Base-by-base conservation (phyloP, 2,888 invertebrate genomes). In the Amiota minor region DNA sequence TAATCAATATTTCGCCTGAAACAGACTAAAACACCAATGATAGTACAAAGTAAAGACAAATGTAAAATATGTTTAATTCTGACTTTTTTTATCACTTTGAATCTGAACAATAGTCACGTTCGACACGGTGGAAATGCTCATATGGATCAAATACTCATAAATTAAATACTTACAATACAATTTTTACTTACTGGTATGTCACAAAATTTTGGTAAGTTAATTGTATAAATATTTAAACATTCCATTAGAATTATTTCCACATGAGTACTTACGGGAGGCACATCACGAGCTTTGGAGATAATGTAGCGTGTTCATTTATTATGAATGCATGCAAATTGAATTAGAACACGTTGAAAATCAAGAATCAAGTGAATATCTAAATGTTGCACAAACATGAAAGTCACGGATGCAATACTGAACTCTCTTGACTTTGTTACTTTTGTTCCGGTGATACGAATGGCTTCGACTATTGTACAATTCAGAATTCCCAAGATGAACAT, bases 291-390 rank as follows among this genome's bases (percentile, higher is more conserved):
- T 75, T 76, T 79, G 77, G 68, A 75, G 78, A 81, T 80, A 80
- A 80, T 81, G 80, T 72, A 78, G 70, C 74, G 69, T 70, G 70
- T 86, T 81, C 81, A 86, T 86, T 86, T 86, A 86, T 86, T 83
- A 87, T 87, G 83, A 82, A 75, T 86, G 83, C 82, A 86, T 87
- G 87, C 87, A 87, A 87, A 86, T 86, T 86, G 87, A 87, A 86
- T 87, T 83, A 79, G 82, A 81, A 83, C 76, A 77, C 78, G 76
- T 80, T 47, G 56, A 20, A 70, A 70, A 45, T 16, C 56, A 45
- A 69, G 45, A 62, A 59, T 67, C 67, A 67, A 67, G 61, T 73
- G 47, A 70, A 69, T 46, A 18, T 62, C 11, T 70, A 68, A 59
- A 50, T 6, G n/a, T 59, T 59, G 18, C 18, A 12, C 59, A 59